Percentiles rank a stretch among this genome's conserved stretches.
Evolutionary conservation across 2,888 invertebrate genomes (phyloP).

Genomic region (Cylindroiulus punctatus): DNA sequence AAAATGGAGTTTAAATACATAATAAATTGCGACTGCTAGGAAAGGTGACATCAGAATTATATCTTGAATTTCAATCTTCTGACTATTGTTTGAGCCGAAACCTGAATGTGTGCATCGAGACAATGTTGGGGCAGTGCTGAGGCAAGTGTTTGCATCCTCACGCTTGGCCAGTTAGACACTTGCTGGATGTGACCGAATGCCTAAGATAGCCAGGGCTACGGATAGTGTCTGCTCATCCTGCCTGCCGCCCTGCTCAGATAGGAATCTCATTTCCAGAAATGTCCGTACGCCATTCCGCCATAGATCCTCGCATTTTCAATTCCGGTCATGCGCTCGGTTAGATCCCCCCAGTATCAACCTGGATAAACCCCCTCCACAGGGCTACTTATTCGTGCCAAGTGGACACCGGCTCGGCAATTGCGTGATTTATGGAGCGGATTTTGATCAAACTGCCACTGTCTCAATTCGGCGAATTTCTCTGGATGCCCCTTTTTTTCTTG

Average conservation of each 20-base stretch:
- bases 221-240: neutral
- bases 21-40: no score
- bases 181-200: neutral
- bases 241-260: neutral
- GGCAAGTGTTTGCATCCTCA: no score
- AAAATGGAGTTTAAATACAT: no score
- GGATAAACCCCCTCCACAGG: conserved; percentile 45
- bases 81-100: no score
- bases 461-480: conserved; percentile 33
- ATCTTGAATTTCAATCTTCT: no score
- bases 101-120: no score
- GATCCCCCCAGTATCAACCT: conserved; percentile 37
- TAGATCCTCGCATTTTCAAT: neutral
- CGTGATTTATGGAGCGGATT: conserved; percentile 43
- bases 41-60: no score
- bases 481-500: neutral
- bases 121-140: no score
- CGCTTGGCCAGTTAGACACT: no score
- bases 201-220: neutral
- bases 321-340: neutral
- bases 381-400: conserved; percentile 43
- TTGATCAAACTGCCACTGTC: conserved; percentile 42
- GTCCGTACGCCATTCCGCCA: neutral
- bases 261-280: conserved; percentile 26
- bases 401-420: conserved; percentile 31